A percentile compares a stretch with the other conserved stretches of the same genome.
These are phyloP conservation scores for Pavo muticus DNA, from an alignment of 2,113 vertebrate species.

Conservation along the genomic window DNA sequence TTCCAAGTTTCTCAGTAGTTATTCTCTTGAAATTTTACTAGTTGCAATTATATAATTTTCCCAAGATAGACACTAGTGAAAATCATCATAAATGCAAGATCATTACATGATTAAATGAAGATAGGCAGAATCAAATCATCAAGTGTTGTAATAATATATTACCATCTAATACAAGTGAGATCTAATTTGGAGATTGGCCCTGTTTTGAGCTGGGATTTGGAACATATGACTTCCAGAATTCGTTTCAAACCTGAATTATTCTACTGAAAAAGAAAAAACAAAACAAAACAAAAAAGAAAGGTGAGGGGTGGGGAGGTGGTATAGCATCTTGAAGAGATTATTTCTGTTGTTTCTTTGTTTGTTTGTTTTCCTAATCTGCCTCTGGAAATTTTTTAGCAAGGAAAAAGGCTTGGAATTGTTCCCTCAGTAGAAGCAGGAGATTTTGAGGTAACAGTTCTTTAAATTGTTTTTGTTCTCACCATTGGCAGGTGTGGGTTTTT, in stretches of 20 bases:
- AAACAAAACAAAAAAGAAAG: neutral
- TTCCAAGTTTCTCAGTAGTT: neutral
- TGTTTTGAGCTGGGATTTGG: neutral
- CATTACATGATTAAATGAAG: neutral
- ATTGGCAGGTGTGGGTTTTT: neutral
- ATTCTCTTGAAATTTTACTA: neutral
- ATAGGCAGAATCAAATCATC: neutral
- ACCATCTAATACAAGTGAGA: neutral
- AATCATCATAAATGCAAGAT: neutral
- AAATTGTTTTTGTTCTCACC: neutral
- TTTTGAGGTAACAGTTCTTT: neutral
- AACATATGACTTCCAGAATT: neutral
- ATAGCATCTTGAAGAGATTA: neutral
- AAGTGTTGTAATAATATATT: neutral
- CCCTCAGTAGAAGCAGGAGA: neutral
- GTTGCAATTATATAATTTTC: neutral
- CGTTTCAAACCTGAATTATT: neutral
- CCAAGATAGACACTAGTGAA: neutral
- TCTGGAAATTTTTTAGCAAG: neutral
- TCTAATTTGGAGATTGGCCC: neutral
- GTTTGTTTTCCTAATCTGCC: neutral
- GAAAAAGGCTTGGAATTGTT: neutral
- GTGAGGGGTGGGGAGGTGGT: no score
- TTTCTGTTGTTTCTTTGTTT: neutral
- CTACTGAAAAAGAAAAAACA: neutral